A percentile compares a stretch with the other conserved stretches of the same genome.
Conservation (phyloP, 2,113 vertebrate species). For the Macroglossus sobrinus region DNA sequence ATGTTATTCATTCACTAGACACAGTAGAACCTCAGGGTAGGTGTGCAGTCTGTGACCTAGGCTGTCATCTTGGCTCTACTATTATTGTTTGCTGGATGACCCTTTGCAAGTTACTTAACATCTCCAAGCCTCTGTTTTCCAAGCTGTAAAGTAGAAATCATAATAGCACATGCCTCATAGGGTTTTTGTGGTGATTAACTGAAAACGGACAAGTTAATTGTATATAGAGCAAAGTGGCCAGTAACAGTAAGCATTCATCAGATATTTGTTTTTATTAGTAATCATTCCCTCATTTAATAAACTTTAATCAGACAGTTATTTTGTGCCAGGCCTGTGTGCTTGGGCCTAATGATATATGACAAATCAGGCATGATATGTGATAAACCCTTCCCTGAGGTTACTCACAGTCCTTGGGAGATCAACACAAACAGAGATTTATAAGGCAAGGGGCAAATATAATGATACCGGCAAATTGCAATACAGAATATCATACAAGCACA, state of each 20-base stretch:
- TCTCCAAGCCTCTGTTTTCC: not conserved
- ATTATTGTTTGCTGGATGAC: not conserved
- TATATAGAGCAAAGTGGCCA: not conserved
- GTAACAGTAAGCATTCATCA: not conserved
- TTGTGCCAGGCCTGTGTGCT: not conserved
- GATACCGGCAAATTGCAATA: not conserved
- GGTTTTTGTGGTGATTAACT: not conserved
- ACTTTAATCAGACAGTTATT: not conserved
- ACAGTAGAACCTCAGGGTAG: rapidly evolving
- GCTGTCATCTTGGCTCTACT: not conserved
- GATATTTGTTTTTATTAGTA: not conserved
- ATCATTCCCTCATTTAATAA: not conserved
- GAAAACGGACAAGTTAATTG: not conserved
- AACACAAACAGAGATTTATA: not conserved
- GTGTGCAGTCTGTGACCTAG: not conserved
- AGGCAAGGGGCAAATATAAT: not conserved
- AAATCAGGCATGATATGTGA: not conserved
- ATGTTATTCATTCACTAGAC: not conserved
- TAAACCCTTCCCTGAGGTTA: not conserved
- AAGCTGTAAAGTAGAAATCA: not conserved
- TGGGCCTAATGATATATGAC: not conserved
- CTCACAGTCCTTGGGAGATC: not conserved
- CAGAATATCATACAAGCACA: not conserved
- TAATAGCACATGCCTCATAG: not conserved
- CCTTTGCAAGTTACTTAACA: not conserved